phyloP scores from a whole-genome alignment of 2,888 invertebrate genomes.

The Sepiola atlantica region DNA sequence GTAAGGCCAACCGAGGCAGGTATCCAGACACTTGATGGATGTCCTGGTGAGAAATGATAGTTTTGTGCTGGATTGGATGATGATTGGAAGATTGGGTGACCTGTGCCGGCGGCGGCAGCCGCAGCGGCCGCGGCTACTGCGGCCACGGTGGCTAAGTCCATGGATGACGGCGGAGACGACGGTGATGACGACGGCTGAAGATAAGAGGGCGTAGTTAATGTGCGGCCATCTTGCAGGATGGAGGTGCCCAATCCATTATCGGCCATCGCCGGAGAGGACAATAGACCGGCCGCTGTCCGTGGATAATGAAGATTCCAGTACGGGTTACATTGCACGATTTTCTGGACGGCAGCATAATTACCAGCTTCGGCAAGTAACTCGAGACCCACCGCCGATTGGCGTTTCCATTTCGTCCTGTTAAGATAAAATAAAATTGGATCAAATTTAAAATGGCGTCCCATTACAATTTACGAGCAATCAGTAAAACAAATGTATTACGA shows the following conservation, averaged over 20 bases:
- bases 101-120: not conserved
- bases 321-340: conserved; percentile 78
- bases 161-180: not conserved
- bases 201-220: not conserved
- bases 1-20: not conserved
- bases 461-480: not conserved
- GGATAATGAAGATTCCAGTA: conserved; percentile 67
- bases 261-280: conserved; percentile 55
- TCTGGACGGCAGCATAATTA: conserved; percentile 96
- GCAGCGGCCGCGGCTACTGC: not conserved
- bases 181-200: not conserved
- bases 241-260: conserved; percentile 52
- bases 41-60: not conserved
- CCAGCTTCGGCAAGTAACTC: conserved; percentile 96
- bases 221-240: conserved; percentile 49
- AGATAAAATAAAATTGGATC: not conserved
- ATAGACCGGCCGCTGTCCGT: conserved; percentile 53
- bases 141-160: not conserved
- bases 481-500: not conserved
- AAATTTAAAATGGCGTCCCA: not conserved
- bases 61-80: not conserved
- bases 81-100: not conserved
- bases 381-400: conserved; percentile 95
- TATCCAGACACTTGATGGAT: not conserved
- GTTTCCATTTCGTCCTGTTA: conserved; percentile 96